phyloP scores from a whole-genome alignment of 37 sponge, comb jelly and placozoan genomes.

The Lycopodina hypogea region DNA sequence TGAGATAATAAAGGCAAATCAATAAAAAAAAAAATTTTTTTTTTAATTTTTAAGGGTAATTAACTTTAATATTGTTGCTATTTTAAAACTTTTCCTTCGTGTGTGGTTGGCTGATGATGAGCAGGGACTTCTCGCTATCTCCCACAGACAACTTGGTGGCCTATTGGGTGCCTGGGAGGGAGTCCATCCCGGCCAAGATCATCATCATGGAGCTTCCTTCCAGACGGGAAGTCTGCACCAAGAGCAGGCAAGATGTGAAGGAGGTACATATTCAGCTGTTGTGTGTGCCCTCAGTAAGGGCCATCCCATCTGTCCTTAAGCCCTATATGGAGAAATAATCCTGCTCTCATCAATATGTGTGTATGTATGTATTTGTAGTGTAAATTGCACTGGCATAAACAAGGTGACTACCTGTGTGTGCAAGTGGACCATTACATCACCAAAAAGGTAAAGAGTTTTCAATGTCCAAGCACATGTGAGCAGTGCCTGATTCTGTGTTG shows the following conservation, averaged over 20 bases:
- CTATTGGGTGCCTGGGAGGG: conserved; percentile 93
- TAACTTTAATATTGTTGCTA: too few species aligned
- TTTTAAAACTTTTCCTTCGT: too few species aligned
- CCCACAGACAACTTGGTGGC: conserved; percentile 85
- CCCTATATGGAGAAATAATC: neutral
- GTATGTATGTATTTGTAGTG: conserved; percentile 46
- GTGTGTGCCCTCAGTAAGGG: neutral
- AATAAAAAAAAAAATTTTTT: too few species aligned
- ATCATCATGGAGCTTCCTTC: conserved; percentile 85
- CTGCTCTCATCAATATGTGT: neutral
- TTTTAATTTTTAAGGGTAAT: too few species aligned
- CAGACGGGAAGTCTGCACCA: conserved; percentile 76
- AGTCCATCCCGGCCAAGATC: conserved; percentile 91
- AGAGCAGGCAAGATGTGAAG: conserved; percentile 85
- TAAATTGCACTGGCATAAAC: conserved; percentile 90
- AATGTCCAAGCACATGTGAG: neutral
- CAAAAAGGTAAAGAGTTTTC: conserved; percentile 65
- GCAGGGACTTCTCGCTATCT: conserved; percentile 87
- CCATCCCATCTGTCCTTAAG: neutral
- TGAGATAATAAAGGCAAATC: too few species aligned
- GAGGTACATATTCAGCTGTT: conserved; percentile 56
- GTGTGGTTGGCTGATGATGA: too few species aligned
- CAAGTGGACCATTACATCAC: conserved; percentile 76
- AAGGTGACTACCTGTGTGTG: conserved; percentile 88
- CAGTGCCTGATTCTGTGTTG: neutral